Evolutionary conservation across 1,140 invertebrate genomes (phyloP).

Genomic region (Colletes latitarsis): DNA sequence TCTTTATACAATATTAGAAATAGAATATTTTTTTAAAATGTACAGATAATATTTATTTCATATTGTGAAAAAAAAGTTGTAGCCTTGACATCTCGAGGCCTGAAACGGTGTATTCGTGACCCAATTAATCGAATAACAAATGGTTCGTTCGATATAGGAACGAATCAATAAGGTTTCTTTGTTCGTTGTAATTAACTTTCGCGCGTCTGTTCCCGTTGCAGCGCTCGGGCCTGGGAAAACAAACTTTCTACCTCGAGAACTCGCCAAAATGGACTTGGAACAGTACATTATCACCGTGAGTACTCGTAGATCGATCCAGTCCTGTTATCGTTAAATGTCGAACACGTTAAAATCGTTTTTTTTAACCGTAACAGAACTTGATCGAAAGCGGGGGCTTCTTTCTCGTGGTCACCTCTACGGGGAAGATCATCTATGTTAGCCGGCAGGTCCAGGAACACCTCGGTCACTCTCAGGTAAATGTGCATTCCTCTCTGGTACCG

Average conservation of each 20-base stretch:
- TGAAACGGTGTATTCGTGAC: too few relatives aligned
- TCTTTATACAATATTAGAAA: too few relatives aligned
- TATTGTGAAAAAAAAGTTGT: too few relatives aligned
- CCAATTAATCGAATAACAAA: too few relatives aligned
- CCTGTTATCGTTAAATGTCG: constrained; percentile 3
- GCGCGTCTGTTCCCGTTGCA: constrained; percentile 33
- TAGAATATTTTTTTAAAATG: too few relatives aligned
- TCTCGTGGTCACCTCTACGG: constrained; percentile 89
- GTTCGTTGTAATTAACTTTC: neutral
- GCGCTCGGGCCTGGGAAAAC: constrained; percentile 66
- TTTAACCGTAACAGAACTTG: constrained; percentile 52
- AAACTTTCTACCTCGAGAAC: constrained; percentile 67
- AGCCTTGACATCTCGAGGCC: too few relatives aligned
- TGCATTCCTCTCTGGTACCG: neutral
- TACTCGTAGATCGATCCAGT: constrained; percentile 37
- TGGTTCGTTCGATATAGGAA: neutral
- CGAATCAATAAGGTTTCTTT: neutral
- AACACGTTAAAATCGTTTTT: constrained; percentile 40
- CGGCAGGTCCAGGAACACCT: constrained; percentile 90
- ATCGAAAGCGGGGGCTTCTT: constrained; percentile 86
- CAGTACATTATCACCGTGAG: constrained; percentile 75
- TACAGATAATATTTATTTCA: too few relatives aligned
- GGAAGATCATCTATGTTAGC: constrained; percentile 94
- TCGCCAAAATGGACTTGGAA: constrained; percentile 72
- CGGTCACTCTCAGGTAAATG: constrained; percentile 90